These are phyloP conservation scores for Sphenopsis melanotis DNA, from an alignment of 2,797 vertebrate genomes.

Conservation along the genomic window DNA sequence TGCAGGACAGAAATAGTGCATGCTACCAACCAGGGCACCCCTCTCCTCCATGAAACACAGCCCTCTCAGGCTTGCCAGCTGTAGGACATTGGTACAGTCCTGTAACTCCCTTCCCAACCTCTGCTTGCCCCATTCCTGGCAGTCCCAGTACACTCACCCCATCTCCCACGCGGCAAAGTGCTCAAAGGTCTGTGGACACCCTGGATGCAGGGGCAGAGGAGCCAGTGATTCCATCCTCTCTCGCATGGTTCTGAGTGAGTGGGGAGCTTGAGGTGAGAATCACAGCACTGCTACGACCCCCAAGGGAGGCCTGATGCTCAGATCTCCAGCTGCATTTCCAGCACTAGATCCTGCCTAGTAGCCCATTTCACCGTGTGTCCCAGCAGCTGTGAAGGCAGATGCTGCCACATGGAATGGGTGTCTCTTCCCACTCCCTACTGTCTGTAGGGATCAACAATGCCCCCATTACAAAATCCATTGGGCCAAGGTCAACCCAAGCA, in stretches of 20 bases:
- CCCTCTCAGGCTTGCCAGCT: background rate
- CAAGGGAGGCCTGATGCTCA: background rate
- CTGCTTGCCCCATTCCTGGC: background rate
- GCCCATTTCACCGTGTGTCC: accelerated
- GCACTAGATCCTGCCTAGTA: background rate
- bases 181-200: accelerated
- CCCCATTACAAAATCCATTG: background rate
- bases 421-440: background rate
- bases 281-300: accelerated
- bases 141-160: background rate
- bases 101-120: background rate
- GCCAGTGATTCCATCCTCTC: accelerated
- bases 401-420: background rate
- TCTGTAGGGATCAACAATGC: constrained; percentile 46
- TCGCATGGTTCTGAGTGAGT: accelerated
- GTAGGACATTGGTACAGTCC: background rate
- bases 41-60: background rate
- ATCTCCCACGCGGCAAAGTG: background rate
- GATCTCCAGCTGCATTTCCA: background rate
- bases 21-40: background rate
- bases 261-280: background rate
- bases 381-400: accelerated
- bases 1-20: background rate
- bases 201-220: background rate
- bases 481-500: constrained; percentile 25